Conservation (phyloP, 2,888 invertebrate genomes). For the Lochmaea capreae region DNA sequence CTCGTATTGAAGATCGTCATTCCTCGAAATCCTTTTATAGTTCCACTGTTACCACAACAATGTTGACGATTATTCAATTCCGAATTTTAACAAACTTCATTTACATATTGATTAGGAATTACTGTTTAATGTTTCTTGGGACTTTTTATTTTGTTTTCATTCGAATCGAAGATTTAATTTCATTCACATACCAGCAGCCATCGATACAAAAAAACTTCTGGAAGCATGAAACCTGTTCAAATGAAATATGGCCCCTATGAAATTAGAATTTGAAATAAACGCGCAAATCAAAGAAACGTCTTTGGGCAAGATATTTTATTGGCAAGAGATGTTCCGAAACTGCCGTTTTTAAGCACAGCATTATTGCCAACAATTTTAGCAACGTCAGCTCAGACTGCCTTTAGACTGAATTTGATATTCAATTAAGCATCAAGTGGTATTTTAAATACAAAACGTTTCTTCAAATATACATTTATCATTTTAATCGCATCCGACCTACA, state of each 20-base stretch:
- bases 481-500: too few species aligned
- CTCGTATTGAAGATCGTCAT: neutral
- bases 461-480: too few species aligned
- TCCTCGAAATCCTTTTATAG: conserved; percentile 20
- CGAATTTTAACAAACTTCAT: conserved; percentile 29
- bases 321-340: neutral
- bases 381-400: too few species aligned
- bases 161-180: neutral
- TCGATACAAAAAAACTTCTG: neutral
- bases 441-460: too few species aligned
- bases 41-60: conserved; percentile 30
- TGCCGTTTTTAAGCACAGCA: too few species aligned
- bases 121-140: conserved; percentile 14
- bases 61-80: conserved; percentile 34
- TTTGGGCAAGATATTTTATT: neutral
- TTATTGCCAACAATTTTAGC: too few species aligned
- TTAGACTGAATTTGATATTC: too few species aligned
- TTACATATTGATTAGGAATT: conserved; percentile 33
- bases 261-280: neutral
- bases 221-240: neutral
- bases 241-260: neutral
- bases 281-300: neutral
- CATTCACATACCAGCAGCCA: conserved; percentile 1
- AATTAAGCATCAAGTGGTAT: too few species aligned
- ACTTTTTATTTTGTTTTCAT: conserved; percentile 12